Evolutionary conservation across 2,888 invertebrate genomes (phyloP), one percentile per base, ranked within the genome.

Genomic region (Bombylius discolor): DNA sequence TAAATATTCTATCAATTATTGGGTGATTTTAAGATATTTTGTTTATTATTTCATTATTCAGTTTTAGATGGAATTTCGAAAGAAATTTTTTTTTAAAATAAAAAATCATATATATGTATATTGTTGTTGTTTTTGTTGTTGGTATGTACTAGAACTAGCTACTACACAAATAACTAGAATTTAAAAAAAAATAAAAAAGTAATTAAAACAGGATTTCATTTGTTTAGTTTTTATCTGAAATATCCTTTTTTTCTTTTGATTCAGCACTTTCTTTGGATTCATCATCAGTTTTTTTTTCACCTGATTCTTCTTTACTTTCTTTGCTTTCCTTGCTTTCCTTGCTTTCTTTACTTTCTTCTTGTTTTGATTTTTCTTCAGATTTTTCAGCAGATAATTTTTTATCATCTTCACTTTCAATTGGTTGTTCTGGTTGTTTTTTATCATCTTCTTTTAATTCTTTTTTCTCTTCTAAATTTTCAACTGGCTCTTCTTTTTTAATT

Each of bases 181-280:
- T 23, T 23, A 23, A 23, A 23, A 23, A 23, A 23, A 23, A 23
- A 23, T 1, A 23, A 23, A 23, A 23, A 23, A 23, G 23, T 23
- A 23, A 23, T 23, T 23, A 23, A 23, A 23, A 23, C 23, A 23
- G 23, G 23, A 36, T 36, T 36, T 36, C 4, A 3, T 36, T 36
- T 36, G 5, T 59, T 70, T 67, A 63, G 68, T 64, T 61, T 49
- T 64, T 61, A 11, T 67, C 62, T 33, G 61, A 61, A 13, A 45
- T 39, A 52, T 49, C 61, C 59, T 61, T 55, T 11, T 55, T 60
- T 62, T 64, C 33, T 34, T 55, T 51, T 64, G 67, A 59, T 73
- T 61, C 62, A 72, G 63, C 63, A 52, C 63, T 62, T 33, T 49
- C 52, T n/a, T 55, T 67, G 50, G 70, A 68, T 60, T 68, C 55